Percentiles rank a stretch among this genome's conserved stretches.
Evolutionary conservation across 2,113 vertebrate species (phyloP).

Genomic region (Nothocercus nigrocapillus): DNA sequence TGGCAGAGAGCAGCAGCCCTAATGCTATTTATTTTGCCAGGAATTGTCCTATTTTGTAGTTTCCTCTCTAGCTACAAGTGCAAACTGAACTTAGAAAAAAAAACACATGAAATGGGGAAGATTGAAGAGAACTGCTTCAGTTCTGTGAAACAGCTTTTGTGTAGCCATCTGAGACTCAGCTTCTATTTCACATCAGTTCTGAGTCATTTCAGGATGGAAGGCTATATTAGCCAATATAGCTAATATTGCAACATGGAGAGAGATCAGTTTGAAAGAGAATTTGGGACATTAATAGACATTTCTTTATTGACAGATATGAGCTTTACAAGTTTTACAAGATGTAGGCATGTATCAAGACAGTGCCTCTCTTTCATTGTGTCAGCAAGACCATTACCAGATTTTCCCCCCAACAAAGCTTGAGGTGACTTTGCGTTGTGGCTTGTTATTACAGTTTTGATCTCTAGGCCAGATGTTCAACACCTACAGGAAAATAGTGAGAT

Average conservation of each 20-base stretch:
- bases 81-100: not conserved
- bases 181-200: not conserved
- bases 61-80: not conserved
- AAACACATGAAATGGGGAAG: not conserved
- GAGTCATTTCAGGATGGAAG: not conserved
- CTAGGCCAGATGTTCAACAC: not conserved
- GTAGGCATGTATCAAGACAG: accelerated
- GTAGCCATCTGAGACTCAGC: not conserved
- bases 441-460: slow-evolving; percentile 2
- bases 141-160: not conserved
- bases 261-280: not conserved
- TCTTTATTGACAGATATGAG: not conserved
- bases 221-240: not conserved
- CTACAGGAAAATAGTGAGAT: not conserved
- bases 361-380: accelerated
- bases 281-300: not conserved
- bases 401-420: not conserved
- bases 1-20: not conserved
- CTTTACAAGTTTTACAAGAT: not conserved
- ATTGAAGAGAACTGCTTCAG: not conserved
- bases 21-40: not conserved
- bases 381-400: not conserved
- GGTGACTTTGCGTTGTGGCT: slow-evolving; percentile 3
- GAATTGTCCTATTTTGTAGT: not conserved
- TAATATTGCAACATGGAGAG: not conserved